phyloP scores from a whole-genome alignment of 2,113 vertebrate species.

The Tachuris rubrigastra region DNA sequence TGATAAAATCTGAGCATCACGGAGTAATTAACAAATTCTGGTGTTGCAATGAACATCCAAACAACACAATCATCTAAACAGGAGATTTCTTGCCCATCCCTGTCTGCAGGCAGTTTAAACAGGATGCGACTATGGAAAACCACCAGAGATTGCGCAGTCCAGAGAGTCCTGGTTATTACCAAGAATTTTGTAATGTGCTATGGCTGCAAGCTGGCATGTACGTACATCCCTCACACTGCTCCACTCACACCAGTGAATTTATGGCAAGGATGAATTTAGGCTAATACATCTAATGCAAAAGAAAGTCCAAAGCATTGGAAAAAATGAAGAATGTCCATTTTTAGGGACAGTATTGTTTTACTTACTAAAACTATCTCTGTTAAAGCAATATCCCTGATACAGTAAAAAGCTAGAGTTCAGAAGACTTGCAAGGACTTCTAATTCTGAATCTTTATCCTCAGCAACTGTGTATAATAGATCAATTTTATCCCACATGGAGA shows the following conservation, averaged over 20 bases:
- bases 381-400: background rate
- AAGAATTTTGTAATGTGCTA: background rate
- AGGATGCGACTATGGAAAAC: background rate
- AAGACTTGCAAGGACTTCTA: background rate
- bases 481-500: background rate
- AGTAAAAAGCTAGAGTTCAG: background rate
- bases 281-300: background rate
- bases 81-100: background rate
- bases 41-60: background rate
- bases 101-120: background rate
- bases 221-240: background rate
- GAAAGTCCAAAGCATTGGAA: background rate
- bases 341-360: background rate
- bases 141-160: background rate
- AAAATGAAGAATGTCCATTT: background rate
- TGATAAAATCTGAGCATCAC: background rate
- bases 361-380: constrained; percentile 7
- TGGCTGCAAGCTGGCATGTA: background rate
- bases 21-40: background rate
- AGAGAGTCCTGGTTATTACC: background rate
- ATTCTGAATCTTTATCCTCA: background rate
- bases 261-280: background rate
- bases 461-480: background rate
- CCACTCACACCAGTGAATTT: background rate
- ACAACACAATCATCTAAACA: background rate